These are phyloP conservation scores for Nomada hirtipes DNA, from an alignment of 2,888 invertebrate genomes.

Conservation along the genomic window DNA sequence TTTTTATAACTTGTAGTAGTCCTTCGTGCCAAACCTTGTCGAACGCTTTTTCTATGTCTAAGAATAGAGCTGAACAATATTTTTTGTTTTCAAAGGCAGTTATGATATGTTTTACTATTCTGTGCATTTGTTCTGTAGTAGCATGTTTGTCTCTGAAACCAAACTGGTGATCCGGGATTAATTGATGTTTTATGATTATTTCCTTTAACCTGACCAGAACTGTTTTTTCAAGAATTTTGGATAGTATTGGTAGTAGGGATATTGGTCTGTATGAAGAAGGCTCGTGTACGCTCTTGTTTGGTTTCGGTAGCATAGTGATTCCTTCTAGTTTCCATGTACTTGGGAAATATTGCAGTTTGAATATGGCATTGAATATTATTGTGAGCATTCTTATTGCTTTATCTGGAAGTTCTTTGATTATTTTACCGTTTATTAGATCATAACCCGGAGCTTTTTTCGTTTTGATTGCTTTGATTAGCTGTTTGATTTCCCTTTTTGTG, in stretches of 20 bases:
- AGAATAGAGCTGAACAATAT: slow-evolving; percentile 54
- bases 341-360: not conserved
- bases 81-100: slow-evolving; percentile 46
- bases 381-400: not conserved
- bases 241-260: slow-evolving; percentile 45
- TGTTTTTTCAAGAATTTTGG: slow-evolving; percentile 70
- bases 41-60: slow-evolving; percentile 57
- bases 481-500: not conserved
- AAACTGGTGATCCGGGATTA: slow-evolving; percentile 53
- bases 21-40: slow-evolving; percentile 65
- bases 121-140: slow-evolving; percentile 50
- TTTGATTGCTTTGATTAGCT: not conserved
- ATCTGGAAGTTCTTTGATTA: not conserved
- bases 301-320: slow-evolving; percentile 46
- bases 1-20: slow-evolving; percentile 48
- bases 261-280: too few species aligned
- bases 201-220: slow-evolving; percentile 53
- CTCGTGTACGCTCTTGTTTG: slow-evolving; percentile 52
- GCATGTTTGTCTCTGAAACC: too few species aligned
- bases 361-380: not conserved
- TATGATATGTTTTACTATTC: slow-evolving; percentile 45
- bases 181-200: slow-evolving; percentile 35
- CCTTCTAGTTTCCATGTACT: not conserved
- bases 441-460: not conserved
- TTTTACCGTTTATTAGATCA: not conserved